A percentile compares a stretch with the other conserved stretches of the same genome.
These are phyloP conservation scores for Sclerurus mexicanus DNA, from an alignment of 2,113 vertebrate species.

Conservation along the genomic window DNA sequence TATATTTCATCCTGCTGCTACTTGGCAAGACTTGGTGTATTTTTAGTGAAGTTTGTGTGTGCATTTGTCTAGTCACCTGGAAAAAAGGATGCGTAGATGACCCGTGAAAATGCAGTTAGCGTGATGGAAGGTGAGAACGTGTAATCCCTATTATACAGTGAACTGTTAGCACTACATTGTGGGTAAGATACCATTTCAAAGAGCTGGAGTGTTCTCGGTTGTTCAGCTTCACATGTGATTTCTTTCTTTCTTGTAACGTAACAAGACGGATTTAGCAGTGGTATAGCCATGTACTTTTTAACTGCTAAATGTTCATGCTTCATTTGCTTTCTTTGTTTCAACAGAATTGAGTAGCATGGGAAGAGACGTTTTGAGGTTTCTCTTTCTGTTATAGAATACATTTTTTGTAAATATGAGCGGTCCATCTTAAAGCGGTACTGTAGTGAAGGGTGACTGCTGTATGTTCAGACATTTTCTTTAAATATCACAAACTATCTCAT, in stretches of 20 bases:
- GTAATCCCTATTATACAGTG: slow-evolving; percentile 45
- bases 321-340: slow-evolving; percentile 41
- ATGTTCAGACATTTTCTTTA: background rate
- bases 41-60: slow-evolving; percentile 70
- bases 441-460: background rate
- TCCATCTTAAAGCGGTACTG: background rate
- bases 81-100: slow-evolving; percentile 62
- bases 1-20: slow-evolving; percentile 75
- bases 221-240: slow-evolving; percentile 32
- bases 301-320: slow-evolving; percentile 28
- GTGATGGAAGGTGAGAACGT: slow-evolving; percentile 49
- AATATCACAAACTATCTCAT: background rate
- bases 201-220: slow-evolving; percentile 7
- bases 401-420: background rate
- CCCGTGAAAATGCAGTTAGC: slow-evolving; percentile 65
- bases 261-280: slow-evolving; percentile 13
- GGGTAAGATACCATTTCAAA: slow-evolving; percentile 53
- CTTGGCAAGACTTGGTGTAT: slow-evolving; percentile 62
- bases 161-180: slow-evolving; percentile 29
- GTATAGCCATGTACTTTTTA: slow-evolving; percentile 10
- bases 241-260: background rate
- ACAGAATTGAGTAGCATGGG: background rate
- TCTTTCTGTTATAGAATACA: background rate
- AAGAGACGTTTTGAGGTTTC: background rate
- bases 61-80: slow-evolving; percentile 73